Percentiles rank a stretch among this genome's conserved stretches.
These are phyloP conservation scores for Panulirus ornatus DNA, from an alignment of 1,140 invertebrate species.

Conservation along the genomic window DNA sequence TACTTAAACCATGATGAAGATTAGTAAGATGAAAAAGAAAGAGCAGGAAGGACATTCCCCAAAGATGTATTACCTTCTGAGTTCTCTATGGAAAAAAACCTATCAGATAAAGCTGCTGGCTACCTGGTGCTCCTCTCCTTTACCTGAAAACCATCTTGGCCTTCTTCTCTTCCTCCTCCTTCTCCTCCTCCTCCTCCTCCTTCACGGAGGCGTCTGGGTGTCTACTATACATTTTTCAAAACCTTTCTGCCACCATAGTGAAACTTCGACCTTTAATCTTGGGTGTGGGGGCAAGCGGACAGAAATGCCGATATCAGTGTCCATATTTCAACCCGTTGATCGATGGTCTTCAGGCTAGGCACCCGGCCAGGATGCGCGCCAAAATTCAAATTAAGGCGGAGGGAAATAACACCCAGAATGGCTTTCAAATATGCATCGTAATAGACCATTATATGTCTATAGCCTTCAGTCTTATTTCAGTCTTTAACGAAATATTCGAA, in stretches of 20 bases:
- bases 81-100: too few species aligned
- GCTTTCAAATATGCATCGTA: slow-evolving; percentile 6
- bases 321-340: slow-evolving; percentile 63
- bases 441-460: background rate
- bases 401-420: slow-evolving; percentile 11
- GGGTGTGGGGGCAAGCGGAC: slow-evolving; percentile 42
- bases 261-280: slow-evolving; percentile 63
- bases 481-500: too few species aligned
- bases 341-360: slow-evolving; percentile 36
- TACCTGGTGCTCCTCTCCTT: background rate
- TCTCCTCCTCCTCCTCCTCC: background rate
- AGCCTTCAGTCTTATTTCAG: too few species aligned
- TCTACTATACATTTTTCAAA: slow-evolving; percentile 29
- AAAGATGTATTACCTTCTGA: too few species aligned
- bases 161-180: background rate
- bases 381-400: slow-evolving; percentile 60
- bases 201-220: background rate
- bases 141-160: background rate
- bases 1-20: too few species aligned
- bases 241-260: slow-evolving; percentile 32
- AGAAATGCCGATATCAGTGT: slow-evolving; percentile 58
- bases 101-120: too few species aligned
- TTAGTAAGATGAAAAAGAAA: too few species aligned
- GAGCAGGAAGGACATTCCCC: too few species aligned
- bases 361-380: slow-evolving; percentile 25